Evolutionary conservation across 1,140 invertebrate genomes (phyloP).

Genomic region (Heliothis virescens): DNA sequence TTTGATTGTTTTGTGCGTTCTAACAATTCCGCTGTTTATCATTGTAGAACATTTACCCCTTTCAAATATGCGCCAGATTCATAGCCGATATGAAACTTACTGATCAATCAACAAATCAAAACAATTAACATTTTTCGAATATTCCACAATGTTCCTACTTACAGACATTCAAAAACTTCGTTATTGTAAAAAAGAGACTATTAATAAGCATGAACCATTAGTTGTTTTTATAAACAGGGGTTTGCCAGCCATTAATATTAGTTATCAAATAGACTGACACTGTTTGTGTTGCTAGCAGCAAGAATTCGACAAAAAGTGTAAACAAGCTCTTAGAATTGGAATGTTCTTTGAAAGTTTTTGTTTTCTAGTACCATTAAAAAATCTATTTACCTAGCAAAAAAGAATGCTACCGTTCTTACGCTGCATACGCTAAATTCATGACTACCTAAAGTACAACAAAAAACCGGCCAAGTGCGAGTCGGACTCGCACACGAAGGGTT

Average conservation of each 20-base stretch:
- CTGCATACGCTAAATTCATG: too few relatives aligned
- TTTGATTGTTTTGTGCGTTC: background rate
- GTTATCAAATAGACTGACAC: conserved; percentile 47
- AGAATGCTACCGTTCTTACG: too few relatives aligned
- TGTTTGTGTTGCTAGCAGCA: conserved; percentile 39
- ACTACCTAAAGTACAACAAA: too few relatives aligned
- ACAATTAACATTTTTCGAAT: conserved; percentile 1
- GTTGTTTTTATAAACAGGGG: conserved; percentile 49
- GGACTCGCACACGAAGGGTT: too few relatives aligned
- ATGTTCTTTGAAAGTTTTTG: background rate
- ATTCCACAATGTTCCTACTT: background rate
- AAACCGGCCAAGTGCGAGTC: too few relatives aligned
- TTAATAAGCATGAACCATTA: conserved; percentile 49
- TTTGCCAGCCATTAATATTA: conserved; percentile 56
- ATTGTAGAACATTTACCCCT: background rate
- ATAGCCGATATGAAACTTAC: conserved; percentile 4
- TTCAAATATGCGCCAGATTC: conserved; percentile 13
- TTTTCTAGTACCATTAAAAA: background rate
- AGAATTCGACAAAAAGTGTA: conserved; percentile 11
- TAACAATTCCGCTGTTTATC: background rate
- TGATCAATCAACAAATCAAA: conserved; percentile 18
- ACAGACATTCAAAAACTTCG: conserved; percentile 14
- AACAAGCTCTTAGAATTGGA: background rate
- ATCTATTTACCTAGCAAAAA: too few relatives aligned
- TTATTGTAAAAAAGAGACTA: conserved; percentile 29